Base-by-base conservation (phyloP, 2,113 vertebrate genomes). In the Eublepharis macularius region DNA sequence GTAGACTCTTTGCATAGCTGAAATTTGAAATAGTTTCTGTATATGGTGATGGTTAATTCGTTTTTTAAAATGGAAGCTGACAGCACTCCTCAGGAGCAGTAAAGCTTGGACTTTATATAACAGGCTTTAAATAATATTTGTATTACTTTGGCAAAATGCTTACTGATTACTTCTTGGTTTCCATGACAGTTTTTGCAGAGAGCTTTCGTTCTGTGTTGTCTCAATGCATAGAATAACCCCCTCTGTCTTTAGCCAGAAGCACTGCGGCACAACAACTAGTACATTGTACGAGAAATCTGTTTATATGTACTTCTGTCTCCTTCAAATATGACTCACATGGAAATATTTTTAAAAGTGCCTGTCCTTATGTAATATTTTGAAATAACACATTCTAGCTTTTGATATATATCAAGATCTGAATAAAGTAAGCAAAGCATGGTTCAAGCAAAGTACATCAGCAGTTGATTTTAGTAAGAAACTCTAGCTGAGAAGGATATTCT, bases 381-480 rank as follows among this genome's bases (percentile, higher is more conserved):
- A 60, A 60, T 57, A 82, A 73, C 36, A 82, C 47, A 32, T 57
- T 4, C 9, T 32, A 41, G 8, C 36, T 57, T 82, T 72, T 43
- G 36, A 16, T 43, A n/a, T 82, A 82, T 39, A 34, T 21, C 51
- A 70, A 60, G 24, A 57, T 34, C 34, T 43, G 49, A 82, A 57
- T 14, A 73, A 82, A 73, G 69, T 80, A 16, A 32, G 63, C 85
- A 29, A 85, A 78, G 83, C 39, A 76, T 0, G 3, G 51, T 86
- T 57, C 43, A n/a, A 81, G 89, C 51, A 45, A 82, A 90, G 57
- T 85, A 29, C 68, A 90, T 91, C 75, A 80, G 2, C 39, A 76
- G 6, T 76, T 87, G 45, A 65, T 76, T 90, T 90, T 29, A 76
- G 43, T 75, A 88, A 83, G n/a, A 73, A 88, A 78, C 54, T 86